Percentiles rank a stretch among this genome's conserved stretches.
phyloP scores from a whole-genome alignment of 1,140 invertebrate genomes.

The Colletes latitarsis region DNA sequence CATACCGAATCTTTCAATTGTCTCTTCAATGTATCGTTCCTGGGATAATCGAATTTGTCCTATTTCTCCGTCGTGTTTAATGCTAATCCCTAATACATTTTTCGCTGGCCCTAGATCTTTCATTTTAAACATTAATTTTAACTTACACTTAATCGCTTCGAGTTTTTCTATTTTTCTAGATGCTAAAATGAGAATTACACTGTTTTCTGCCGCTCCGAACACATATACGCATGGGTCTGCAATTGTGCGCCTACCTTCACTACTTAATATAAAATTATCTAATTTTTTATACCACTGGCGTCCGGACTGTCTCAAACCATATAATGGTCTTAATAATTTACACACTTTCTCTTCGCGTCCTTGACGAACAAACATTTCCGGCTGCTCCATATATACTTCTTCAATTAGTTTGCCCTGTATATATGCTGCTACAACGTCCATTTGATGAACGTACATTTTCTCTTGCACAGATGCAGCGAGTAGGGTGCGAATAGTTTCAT shows the following conservation, averaged over 20 bases:
- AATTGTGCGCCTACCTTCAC: conserved; percentile 51
- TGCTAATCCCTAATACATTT: background rate
- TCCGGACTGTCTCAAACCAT: conserved; percentile 43
- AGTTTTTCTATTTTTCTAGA: conserved; percentile 17
- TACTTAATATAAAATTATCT: conserved; percentile 46
- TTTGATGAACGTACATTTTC: conserved; percentile 55
- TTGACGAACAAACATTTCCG: conserved; percentile 31
- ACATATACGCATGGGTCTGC: conserved; percentile 70
- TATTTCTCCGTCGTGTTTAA: background rate
- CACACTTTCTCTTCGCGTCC: conserved; percentile 6
- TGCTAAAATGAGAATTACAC: conserved; percentile 21
- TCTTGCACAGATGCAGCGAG: conserved; percentile 33
- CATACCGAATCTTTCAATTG: background rate
- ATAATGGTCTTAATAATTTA: conserved; percentile 10
- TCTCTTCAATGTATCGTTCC: background rate
- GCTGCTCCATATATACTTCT: conserved; percentile 49
- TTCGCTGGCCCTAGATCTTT: background rate
- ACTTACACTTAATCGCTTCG: conserved; percentile 13
- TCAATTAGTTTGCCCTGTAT: conserved; percentile 53
- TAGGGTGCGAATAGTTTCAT: conserved; percentile 50
- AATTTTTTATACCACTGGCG: conserved; percentile 47
- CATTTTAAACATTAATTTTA: background rate
- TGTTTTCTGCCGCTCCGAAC: conserved; percentile 12
- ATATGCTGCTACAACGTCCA: conserved; percentile 63
- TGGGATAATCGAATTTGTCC: background rate